phyloP scores from a whole-genome alignment of 2,113 vertebrate species.

The Aleadryas rufinucha region DNA sequence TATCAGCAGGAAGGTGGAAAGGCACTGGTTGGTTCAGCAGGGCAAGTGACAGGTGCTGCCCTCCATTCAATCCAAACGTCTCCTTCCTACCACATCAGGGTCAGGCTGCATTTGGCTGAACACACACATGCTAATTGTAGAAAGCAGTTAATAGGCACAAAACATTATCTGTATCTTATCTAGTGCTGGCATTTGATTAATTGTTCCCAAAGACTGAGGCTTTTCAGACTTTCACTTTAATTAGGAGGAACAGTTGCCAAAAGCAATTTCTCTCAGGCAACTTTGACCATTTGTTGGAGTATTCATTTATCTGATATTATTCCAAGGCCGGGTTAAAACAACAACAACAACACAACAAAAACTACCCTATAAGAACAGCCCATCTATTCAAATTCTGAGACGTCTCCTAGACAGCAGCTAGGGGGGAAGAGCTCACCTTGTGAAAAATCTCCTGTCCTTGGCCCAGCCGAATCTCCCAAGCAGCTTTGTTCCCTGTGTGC shows the following conservation, averaged over 20 bases:
- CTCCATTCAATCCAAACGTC: neutral
- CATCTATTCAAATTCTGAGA: neutral
- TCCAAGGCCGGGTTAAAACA: neutral
- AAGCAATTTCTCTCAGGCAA: conserved; percentile 4
- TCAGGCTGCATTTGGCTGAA: neutral
- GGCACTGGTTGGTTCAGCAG: neutral
- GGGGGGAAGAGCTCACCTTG: neutral
- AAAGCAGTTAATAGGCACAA: conserved; percentile 8
- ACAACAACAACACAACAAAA: neutral
- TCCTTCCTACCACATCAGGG: neutral
- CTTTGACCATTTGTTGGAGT: neutral
- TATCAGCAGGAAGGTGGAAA: neutral
- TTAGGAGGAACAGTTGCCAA: conserved; percentile 28
- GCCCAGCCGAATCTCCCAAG: neutral
- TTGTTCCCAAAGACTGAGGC: conserved; percentile 4
- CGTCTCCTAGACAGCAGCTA: neutral
- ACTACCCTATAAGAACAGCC: neutral
- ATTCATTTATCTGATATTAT: conserved; percentile 11
- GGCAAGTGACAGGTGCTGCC: neutral
- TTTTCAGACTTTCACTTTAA: conserved; percentile 21
- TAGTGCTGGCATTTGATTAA: conserved; percentile 14
- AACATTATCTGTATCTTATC: conserved; percentile 39
- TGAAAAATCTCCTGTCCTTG: neutral
- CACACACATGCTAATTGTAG: neutral
- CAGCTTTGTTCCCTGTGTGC: neutral